phyloP scores from a whole-genome alignment of 2,888 invertebrate species.

The Gasteruption jaculator region DNA sequence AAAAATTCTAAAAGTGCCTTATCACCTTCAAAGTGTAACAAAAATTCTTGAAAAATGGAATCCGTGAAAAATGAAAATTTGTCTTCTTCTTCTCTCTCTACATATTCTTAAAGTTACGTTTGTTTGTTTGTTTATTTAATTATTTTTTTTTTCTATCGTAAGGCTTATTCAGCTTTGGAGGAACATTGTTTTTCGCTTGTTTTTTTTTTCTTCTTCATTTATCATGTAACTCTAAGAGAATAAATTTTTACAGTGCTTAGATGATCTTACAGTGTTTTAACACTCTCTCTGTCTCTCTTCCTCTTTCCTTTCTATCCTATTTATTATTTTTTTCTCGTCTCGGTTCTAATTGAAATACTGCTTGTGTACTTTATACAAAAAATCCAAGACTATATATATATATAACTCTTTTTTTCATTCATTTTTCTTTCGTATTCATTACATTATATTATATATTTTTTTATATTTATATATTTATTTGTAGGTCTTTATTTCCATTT shows the following conservation, averaged over 20 bases:
- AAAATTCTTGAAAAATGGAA: no score
- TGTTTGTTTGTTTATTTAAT: no score
- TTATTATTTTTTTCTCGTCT: no score
- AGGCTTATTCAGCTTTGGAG: conserved; percentile 51
- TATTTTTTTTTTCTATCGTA: conserved; percentile 42
- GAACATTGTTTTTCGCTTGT: conserved; percentile 49
- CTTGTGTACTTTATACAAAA: conserved; percentile 38
- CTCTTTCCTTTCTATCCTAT: no score
- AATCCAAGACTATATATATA: conserved; percentile 28
- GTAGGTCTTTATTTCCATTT: conserved; percentile 18
- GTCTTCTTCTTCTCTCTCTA: conserved; percentile 19
- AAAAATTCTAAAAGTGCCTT: no score
- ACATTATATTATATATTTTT: conserved; percentile 25
- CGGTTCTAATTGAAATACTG: conserved; percentile 38
- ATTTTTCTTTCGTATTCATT: conserved; percentile 17
- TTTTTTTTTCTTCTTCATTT: conserved; percentile 1
- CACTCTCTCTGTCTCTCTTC: no score
- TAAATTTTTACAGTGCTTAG: no score
- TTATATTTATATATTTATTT: conserved; percentile 26
- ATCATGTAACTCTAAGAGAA: conserved; percentile 1
- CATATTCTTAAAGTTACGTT: conserved; percentile 26
- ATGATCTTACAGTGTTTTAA: no score
- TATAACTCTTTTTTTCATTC: conserved; percentile 19
- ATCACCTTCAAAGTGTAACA: no score
- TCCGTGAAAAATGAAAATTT: no score